Base-by-base conservation (phyloP, 2,113 vertebrate species). In the Ammodytes dubius region DNA sequence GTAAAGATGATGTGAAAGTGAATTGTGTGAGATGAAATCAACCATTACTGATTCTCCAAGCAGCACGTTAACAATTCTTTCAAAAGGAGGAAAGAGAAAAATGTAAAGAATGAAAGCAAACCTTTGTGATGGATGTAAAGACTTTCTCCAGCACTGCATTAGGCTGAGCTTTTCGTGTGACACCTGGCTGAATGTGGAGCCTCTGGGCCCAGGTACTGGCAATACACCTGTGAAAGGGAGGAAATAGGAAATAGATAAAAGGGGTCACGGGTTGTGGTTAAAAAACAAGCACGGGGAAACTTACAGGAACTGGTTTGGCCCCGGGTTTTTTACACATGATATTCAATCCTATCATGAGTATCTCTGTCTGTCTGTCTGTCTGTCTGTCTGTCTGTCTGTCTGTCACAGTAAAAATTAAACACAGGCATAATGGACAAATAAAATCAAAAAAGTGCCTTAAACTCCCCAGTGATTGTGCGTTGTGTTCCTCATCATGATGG, bases 91-190 rank as follows among this genome's bases (percentile, higher is more conserved):
- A n/a, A 54, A 63, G 37, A 42, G 27, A 27, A 27, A 49, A 19
- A 19, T 0, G 3, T 37, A 11, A n/a, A 57, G 12, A 59, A 53
- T 27, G 27, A 59, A 4, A 4, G 3, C 71, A 35, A 70, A 99
- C 98, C 97, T 99, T 98, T 60, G 97, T 97, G 86, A 99, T 96
- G 88, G 97, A 98, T 88, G 95, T 86, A 93, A 97, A 99, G 94
- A 99, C 97, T 93, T 99, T 98, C 93, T 99, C 98, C 92, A 99
- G 95, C 81, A 98, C 96, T 17, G 96, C 94, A 77, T 98, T 98
- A 88, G 96, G 94, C 80, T 96, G 96, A 57, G 95, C 96, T 95
- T 92, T 92, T 88, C 94, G 95, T 86, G 88, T 94, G 70, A 90
- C 92, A 17, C 90, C 95, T 40, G 95, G 94, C 35, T 97, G 95